Percentiles rank a stretch among this genome's conserved stretches.
phyloP scores from a whole-genome alignment of 64 coral and sea anemone genomes.

The Montipora sp. region DNA sequence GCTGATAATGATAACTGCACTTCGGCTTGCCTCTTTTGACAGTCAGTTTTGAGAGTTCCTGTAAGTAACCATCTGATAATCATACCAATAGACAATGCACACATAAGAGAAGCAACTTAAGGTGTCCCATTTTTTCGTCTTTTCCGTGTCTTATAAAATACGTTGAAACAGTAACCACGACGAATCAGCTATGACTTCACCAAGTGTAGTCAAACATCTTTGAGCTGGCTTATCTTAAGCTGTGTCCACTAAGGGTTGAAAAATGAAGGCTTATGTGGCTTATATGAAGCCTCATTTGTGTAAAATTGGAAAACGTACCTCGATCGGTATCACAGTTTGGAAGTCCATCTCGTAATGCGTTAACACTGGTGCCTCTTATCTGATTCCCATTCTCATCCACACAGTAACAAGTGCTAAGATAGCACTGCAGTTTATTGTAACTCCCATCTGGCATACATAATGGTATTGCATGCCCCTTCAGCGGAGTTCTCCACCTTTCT shows the following conservation, averaged over 20 bases:
- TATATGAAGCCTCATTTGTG: too few species aligned
- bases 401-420: conserved; percentile 83
- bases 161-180: too few species aligned
- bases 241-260: neutral
- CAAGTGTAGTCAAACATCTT: too few species aligned
- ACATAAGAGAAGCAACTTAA: too few species aligned
- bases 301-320: neutral
- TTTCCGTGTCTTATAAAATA: too few species aligned
- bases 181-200: too few species aligned
- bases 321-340: conserved; percentile 45
- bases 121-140: too few species aligned
- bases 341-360: conserved; percentile 31
- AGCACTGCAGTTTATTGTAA: conserved; percentile 79
- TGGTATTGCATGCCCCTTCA: conserved; percentile 63
- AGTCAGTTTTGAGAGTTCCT: neutral
- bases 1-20: conserved; percentile 4
- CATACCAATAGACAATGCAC: neutral
- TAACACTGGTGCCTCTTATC: conserved; percentile 49
- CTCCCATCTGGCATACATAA: conserved; percentile 73
- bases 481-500: conserved; percentile 63
- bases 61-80: neutral
- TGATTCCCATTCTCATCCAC: conserved; percentile 80
- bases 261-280: neutral
- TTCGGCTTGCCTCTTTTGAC: conserved; percentile 27
- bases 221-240: neutral